These are phyloP conservation scores for Peucedramus taeniatus DNA, from an alignment of 2,113 vertebrate genomes.

Conservation along the genomic window DNA sequence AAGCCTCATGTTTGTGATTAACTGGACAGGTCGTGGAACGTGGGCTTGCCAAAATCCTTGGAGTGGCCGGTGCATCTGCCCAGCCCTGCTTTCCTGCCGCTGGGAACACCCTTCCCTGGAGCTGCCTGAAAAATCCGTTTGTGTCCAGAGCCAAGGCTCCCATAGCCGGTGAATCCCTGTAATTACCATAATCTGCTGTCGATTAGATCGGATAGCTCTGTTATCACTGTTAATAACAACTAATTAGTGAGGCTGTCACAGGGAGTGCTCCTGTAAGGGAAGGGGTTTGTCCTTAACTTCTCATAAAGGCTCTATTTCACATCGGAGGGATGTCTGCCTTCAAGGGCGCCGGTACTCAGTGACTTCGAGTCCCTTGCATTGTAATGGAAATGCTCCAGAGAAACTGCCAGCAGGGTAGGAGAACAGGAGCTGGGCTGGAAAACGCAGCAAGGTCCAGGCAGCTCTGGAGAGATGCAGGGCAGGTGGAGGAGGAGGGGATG, in stretches of 20 bases:
- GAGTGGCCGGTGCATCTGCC: not conserved
- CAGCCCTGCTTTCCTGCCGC: no score
- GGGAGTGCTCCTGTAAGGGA: not conserved
- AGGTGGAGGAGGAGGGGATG: not conserved
- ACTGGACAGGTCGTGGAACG: not conserved
- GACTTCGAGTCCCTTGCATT: not conserved
- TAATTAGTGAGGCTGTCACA: slow-evolving; percentile 44
- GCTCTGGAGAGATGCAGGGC: not conserved
- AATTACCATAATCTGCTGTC: slow-evolving; percentile 19
- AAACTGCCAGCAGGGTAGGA: not conserved
- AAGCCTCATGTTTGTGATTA: not conserved
- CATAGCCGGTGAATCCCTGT: not conserved
- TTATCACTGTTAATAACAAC: slow-evolving; percentile 45
- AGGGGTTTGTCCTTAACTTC: not conserved
- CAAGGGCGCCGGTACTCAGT: rapidly evolving
- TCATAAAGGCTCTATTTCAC: not conserved
- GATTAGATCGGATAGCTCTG: slow-evolving; percentile 37
- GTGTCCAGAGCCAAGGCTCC: not conserved
- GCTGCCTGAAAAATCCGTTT: not conserved
- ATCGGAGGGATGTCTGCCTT: not conserved
- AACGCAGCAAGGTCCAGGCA: not conserved
- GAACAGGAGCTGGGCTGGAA: not conserved
- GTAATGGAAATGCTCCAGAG: rapidly evolving
- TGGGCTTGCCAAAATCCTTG: not conserved
- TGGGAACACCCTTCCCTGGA: not conserved